Evolutionary conservation across 2,888 invertebrate species (phyloP).

Genomic region (Lasioglossum lativentre): DNA sequence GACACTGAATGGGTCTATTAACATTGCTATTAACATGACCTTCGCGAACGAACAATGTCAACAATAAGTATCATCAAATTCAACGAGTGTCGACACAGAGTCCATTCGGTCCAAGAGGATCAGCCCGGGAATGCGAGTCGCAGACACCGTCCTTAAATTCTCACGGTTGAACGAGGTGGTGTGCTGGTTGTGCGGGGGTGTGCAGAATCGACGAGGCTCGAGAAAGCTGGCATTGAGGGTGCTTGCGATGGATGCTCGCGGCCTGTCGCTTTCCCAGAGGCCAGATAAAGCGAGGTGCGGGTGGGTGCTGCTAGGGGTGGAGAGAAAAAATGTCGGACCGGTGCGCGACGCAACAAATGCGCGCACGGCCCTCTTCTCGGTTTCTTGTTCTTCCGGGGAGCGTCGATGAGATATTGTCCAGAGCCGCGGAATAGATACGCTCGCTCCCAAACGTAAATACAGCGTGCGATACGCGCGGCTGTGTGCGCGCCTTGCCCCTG

Average conservation of each 20-base stretch:
- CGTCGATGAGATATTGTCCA: conserved; percentile 63
- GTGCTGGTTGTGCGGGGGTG: background rate
- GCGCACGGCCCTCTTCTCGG: conserved; percentile 21
- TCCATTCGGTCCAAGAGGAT: background rate
- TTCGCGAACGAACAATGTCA: too few relatives aligned
- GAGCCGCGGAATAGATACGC: conserved; percentile 54
- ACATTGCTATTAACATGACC: too few relatives aligned
- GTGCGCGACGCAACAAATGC: conserved; percentile 52
- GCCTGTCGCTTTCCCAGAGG: conserved; percentile 44
- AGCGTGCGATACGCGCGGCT: conserved; percentile 35
- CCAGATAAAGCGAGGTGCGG: conserved; percentile 25
- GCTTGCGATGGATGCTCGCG: conserved; percentile 48
- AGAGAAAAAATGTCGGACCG: background rate
- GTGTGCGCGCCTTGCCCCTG: conserved; percentile 33
- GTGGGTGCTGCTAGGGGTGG: background rate
- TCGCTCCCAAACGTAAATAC: conserved; percentile 38
- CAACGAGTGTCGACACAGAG: background rate
- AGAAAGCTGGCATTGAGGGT: conserved; percentile 20
- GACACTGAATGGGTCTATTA: too few relatives aligned
- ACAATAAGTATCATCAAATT: too few relatives aligned
- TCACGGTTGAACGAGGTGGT: conserved; percentile 49
- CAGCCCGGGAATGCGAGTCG: background rate
- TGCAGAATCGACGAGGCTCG: conserved; percentile 31
- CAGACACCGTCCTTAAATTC: conserved; percentile 64
- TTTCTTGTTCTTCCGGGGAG: conserved; percentile 1